Conservation (phyloP, 23 tunicate genomes). For the Botrylloides violaceus region DNA sequence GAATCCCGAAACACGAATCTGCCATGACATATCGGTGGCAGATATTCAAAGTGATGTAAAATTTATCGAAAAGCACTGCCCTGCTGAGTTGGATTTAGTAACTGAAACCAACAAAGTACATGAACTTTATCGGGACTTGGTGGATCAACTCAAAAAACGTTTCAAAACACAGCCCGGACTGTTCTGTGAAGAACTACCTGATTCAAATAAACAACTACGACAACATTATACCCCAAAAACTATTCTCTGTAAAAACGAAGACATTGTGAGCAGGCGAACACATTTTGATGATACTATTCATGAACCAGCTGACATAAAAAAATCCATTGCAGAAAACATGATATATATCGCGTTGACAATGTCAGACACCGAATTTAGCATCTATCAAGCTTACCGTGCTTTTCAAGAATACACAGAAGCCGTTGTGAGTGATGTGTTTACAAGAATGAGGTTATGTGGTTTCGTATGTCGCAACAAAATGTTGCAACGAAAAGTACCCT, state of each 20-base stretch:
- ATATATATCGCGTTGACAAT: conserved; percentile 38
- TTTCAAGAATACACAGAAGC: conserved; percentile 39
- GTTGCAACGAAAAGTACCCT: conserved; percentile 2
- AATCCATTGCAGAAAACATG: conserved; percentile 29
- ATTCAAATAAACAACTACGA: conserved; percentile 1
- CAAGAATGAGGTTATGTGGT: conserved; percentile 27
- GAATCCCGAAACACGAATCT: conserved; percentile 31
- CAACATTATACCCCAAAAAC: background rate
- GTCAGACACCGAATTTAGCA: conserved; percentile 50
- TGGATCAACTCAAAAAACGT: conserved; percentile 11
- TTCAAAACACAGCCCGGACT: conserved; percentile 18
- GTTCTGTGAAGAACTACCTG: conserved; percentile 3
- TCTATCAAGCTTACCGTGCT: conserved; percentile 50
- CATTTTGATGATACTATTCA: background rate
- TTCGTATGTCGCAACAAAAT: background rate
- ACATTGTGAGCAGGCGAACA: background rate
- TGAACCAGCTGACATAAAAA: conserved; percentile 8
- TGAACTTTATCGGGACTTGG: background rate
- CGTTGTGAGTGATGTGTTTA: conserved; percentile 22
- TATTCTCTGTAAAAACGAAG: conserved; percentile 1
- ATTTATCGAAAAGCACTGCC: background rate
- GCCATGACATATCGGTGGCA: conserved; percentile 45
- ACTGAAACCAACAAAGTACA: background rate
- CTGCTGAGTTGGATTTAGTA: background rate
- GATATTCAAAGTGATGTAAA: conserved; percentile 20